Percentiles rank a stretch among this genome's conserved stretches.
These are phyloP conservation scores for Cheilosia soror DNA, from an alignment of 2,888 invertebrate species.

Conservation along the genomic window DNA sequence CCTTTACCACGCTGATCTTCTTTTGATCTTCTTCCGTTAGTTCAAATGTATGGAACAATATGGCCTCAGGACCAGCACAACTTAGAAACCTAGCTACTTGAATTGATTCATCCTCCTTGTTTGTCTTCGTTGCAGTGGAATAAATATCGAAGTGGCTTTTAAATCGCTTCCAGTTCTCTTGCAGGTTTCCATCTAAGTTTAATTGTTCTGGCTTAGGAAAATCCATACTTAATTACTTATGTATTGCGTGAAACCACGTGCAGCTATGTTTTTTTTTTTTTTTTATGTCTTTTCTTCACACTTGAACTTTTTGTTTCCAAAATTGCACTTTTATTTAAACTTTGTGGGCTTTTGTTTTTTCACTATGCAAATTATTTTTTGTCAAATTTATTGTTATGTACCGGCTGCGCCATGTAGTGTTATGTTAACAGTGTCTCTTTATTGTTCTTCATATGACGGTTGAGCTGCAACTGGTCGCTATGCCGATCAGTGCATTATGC, in stretches of 20 bases:
- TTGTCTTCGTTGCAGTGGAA: conserved; percentile 53
- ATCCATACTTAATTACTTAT: not conserved
- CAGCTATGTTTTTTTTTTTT: no score
- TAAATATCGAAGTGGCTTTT: conserved; percentile 40
- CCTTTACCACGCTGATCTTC: conserved; percentile 20
- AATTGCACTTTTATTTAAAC: not conserved
- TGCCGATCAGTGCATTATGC: no score
- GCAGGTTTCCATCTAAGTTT: conserved; percentile 41
- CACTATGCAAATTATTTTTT: not conserved
- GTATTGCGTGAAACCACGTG: no score
- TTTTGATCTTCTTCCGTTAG: conserved; percentile 19
- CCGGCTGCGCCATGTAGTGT: not conserved
- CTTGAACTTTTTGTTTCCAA: not conserved
- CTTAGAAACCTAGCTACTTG: conserved; percentile 68
- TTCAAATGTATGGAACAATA: conserved; percentile 59
- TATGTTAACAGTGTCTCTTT: not conserved
- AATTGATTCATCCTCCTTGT: conserved; percentile 43
- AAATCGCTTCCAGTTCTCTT: conserved; percentile 24
- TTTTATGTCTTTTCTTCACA: no score
- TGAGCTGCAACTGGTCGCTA: no score
- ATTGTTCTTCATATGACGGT: no score
- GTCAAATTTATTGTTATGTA: not conserved
- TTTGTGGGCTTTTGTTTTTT: not conserved
- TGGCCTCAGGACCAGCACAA: conserved; percentile 71
- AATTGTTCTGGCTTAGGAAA: conserved; percentile 29